Base-by-base conservation (phyloP, 2,113 vertebrate species). In the Pyxicephalus adspersus region DNA sequence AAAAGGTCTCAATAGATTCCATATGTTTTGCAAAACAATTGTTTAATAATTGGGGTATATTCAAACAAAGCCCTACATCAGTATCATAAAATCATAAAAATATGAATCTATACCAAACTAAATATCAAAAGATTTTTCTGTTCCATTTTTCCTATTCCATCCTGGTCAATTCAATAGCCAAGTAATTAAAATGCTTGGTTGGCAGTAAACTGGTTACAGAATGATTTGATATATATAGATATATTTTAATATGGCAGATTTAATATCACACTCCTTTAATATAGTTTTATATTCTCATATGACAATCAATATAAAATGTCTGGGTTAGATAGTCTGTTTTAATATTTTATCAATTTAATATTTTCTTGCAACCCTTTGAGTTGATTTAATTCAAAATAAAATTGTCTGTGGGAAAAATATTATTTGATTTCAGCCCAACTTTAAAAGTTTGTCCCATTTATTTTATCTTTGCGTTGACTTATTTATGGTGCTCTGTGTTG, bases 331-430 rank as follows among this genome's bases (percentile, higher is more conserved):
- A 70, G 45, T 25, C 67, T 54, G 67, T 70, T 70, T 70, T 26
- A 70, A 70, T 70, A 70, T 70, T 70, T 70, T 52, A 70, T 70
- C 67, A 70, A 70, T 70, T 70, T 70, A 70, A 70, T 70, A 70
- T 70, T 70, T 70, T 52, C 50, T 26, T 54, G 45, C 50, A 54
- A 52, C 45, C 25, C 67, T 52, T 52, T 70, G 67, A 52, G 67
- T 25, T 52, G 67, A 70, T 70, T 70, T 70, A 18, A 70, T 70
- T 70, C 23, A 70, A 70, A 70, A 70, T 70, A 54, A 52, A 70
- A 52, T 50, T 70, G 67, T 52, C 67, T 52, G 25, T 70, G 67
- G n/a, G 25, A 52, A 70, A 66, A 64, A 70, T 52, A 54, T 20
- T 52, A 26, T 70, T 52, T 19, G 38, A 68, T 70, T 68, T 54